Conservation (phyloP, 2,797 vertebrate genomes). For the Poecilia picta region DNA sequence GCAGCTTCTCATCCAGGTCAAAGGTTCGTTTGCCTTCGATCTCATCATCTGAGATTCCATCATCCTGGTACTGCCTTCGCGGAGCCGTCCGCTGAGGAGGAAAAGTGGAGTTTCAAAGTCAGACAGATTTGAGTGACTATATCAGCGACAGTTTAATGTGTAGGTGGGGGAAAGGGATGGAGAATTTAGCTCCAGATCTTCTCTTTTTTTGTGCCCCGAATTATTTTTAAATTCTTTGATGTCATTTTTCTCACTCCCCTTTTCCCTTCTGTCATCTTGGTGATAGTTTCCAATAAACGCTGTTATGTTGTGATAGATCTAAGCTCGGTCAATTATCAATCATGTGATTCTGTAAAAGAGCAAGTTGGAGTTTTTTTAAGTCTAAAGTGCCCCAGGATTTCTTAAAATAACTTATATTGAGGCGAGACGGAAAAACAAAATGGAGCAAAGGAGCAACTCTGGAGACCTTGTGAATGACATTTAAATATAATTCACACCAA, state of each 20-base stretch:
- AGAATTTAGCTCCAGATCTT: not conserved
- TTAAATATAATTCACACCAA: not conserved
- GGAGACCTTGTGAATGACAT: not conserved
- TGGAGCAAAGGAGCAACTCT: not conserved
- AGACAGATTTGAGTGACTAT: not conserved
- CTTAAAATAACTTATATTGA: not conserved
- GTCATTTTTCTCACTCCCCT: not conserved
- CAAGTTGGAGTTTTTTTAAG: not conserved
- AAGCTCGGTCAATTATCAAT: not conserved
- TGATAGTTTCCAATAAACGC: not conserved
- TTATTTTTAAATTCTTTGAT: not conserved
- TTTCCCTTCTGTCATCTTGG: not conserved
- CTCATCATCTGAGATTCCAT: slow-evolving; percentile 97
- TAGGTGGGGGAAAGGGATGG: not conserved
- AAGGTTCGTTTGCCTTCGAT: slow-evolving; percentile 97
- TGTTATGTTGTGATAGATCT: not conserved
- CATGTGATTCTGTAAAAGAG: not conserved
- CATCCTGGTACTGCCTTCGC: slow-evolving; percentile 93
- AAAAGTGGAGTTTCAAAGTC: not conserved
- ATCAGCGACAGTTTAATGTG: not conserved
- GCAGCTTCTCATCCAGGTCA: slow-evolving; percentile 94
- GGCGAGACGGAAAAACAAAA: not conserved
- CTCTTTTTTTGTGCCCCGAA: not conserved
- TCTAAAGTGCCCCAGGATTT: not conserved
- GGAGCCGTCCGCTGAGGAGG: slow-evolving; percentile 89